Base-by-base conservation (phyloP, 1,140 invertebrate genomes). In the Colletes latitarsis region DNA sequence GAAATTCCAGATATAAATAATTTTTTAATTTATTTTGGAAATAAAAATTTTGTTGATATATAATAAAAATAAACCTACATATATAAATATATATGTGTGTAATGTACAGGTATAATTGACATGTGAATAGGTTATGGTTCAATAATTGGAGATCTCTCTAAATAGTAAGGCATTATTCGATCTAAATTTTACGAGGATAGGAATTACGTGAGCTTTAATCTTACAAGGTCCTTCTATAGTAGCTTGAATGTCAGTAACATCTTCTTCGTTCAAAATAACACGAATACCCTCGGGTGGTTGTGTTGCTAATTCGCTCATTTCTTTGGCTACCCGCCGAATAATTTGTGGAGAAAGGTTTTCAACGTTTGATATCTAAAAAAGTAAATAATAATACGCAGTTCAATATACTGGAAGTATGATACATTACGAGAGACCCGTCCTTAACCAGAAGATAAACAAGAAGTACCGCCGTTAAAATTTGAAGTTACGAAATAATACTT, bases 321-420 rank as follows among this genome's bases (percentile, higher is more conserved):
- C 98, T 92, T 97, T 97, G 41, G 96, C 95, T 62, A 98, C 96
- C 90, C 96, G 95, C 49, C 97, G 93, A 55, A 98, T 98, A 63
- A 97, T 97, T 94, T 98, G 97, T n/a, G 98, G 98, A 70, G 97
- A 97, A 72, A 98, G 93, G 94, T 98, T 98, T 94, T 98, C 98
- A 76, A 98, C 97, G 94, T 98, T 98, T 39, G 96, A 97, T 93
- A 96, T 96, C 95, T 96, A 86, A 75, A 93, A 83, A 8, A 41
- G 70, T 58, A n/a, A 80, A 68, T n/a, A 19, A 15, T 19, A 14
- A 12, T n/a, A 39, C 5, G 60, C 6, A 19, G 60, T 21, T 62
- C 12, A 64, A 14, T 43, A 49, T 4, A 19, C n/a, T 68, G 41
- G 1, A 1, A 69, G 52, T 9, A 49, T n/a, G n/a, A 10, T 46